These are phyloP conservation scores for Salpingus planirostris DNA, from an alignment of 2,888 invertebrate genomes.

Conservation along the genomic window DNA sequence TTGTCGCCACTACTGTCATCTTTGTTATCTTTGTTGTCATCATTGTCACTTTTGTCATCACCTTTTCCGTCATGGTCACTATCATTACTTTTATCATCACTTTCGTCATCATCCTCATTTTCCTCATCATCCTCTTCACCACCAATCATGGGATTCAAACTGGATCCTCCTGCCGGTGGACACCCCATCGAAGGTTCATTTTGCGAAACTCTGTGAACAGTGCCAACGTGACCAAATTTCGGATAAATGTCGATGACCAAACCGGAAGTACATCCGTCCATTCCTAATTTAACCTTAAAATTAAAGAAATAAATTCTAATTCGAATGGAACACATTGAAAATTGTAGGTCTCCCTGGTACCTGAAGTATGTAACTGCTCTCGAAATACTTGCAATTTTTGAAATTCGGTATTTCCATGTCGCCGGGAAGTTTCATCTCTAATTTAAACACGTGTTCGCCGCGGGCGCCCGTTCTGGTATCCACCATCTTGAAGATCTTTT, in stretches of 20 bases:
- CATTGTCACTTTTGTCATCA: no score
- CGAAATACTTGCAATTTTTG: constrained; percentile 23
- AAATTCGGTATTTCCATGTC: constrained; percentile 26
- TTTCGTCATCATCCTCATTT: no score
- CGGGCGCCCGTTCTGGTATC: constrained; percentile 34
- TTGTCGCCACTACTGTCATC: no score
- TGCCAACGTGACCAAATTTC: constrained; percentile 23
- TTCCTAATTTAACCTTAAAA: constrained; percentile 9
- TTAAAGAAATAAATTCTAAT: neutral
- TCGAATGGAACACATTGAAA: constrained; percentile 1
- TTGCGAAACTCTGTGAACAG: no score
- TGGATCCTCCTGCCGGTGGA: no score
- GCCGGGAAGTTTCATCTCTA: constrained; percentile 23
- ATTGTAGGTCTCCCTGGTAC: no score
- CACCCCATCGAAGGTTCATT: no score
- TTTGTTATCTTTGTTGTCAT: no score
- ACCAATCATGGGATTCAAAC: no score
- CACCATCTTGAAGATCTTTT: constrained; percentile 17
- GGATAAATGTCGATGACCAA: constrained; percentile 19
- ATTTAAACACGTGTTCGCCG: constrained; percentile 29
- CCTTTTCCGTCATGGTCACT: no score
- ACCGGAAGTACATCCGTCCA: constrained; percentile 20
- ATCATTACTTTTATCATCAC: no score
- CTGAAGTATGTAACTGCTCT: constrained; percentile 20
- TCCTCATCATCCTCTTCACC: no score